Percentiles rank a stretch among this genome's conserved stretches.
These are phyloP conservation scores for Chaetodon trifasciatus DNA, from an alignment of 2,797 vertebrate species.

Conservation along the genomic window DNA sequence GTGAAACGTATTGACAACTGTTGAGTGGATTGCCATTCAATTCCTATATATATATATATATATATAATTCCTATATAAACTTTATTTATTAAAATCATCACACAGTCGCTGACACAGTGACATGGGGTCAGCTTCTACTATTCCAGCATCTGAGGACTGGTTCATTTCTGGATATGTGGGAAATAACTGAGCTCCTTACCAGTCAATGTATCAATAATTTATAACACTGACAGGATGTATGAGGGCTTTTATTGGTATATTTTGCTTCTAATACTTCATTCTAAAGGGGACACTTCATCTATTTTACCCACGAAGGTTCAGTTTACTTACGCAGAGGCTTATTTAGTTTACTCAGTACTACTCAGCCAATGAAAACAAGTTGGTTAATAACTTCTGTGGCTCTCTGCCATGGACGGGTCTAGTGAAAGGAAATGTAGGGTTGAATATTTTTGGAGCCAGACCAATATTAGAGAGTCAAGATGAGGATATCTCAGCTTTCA, in stretches of 20 bases:
- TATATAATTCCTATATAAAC: too few relatives aligned
- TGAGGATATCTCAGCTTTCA: background rate
- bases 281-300: background rate
- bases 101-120: background rate
- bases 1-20: background rate
- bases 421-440: background rate
- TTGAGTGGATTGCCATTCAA: background rate
- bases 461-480: background rate
- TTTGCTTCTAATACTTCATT: constrained; percentile 8
- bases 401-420: background rate
- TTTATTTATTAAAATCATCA: background rate
- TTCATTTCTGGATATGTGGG: background rate
- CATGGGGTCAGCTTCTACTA: background rate
- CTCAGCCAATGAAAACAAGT: background rate
- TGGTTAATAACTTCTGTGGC: background rate
- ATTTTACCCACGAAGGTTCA: background rate
- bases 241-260: constrained; percentile 8
- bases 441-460: background rate
- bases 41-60: too few relatives aligned
- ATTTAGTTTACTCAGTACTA: background rate
- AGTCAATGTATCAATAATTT: constrained; percentile 8
- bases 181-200: constrained; percentile 10
- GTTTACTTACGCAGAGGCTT: background rate
- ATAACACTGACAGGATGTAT: background rate
- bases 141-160: background rate